These are phyloP conservation scores for Fregata magnificens DNA, from an alignment of 2,113 vertebrate species.

Conservation along the genomic window DNA sequence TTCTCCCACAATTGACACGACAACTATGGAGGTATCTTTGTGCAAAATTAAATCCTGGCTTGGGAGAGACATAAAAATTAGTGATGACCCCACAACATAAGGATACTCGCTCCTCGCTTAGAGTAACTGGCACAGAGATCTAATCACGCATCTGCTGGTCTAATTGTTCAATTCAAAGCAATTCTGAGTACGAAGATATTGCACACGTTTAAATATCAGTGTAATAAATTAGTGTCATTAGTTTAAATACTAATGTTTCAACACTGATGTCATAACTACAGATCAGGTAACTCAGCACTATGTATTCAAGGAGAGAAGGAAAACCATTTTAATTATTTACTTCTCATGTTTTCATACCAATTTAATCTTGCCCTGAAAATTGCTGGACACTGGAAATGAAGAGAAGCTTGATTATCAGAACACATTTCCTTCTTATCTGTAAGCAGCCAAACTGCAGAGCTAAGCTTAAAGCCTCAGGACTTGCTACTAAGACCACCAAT, in stretches of 20 bases:
- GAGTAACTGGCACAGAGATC: not conserved
- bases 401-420: not conserved
- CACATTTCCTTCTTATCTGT: not conserved
- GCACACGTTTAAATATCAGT: not conserved
- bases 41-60: not conserved
- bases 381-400: not conserved
- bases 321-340: not conserved
- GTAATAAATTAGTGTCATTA: not conserved
- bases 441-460: not conserved
- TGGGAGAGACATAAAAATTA: not conserved
- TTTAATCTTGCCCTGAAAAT: not conserved
- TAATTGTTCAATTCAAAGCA: not conserved
- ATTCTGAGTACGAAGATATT: not conserved
- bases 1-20: not conserved
- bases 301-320: not conserved
- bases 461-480: not conserved
- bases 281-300: not conserved
- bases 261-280: not conserved
- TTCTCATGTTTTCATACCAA: not conserved
- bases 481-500: not conserved
- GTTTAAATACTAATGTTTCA: not conserved
- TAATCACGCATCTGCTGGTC: not conserved
- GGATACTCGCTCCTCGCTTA: not conserved
- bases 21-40: accelerated
- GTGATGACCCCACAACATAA: not conserved